These are phyloP conservation scores for Abrostola tripartita DNA, from an alignment of 2,888 invertebrate species.

Conservation along the genomic window DNA sequence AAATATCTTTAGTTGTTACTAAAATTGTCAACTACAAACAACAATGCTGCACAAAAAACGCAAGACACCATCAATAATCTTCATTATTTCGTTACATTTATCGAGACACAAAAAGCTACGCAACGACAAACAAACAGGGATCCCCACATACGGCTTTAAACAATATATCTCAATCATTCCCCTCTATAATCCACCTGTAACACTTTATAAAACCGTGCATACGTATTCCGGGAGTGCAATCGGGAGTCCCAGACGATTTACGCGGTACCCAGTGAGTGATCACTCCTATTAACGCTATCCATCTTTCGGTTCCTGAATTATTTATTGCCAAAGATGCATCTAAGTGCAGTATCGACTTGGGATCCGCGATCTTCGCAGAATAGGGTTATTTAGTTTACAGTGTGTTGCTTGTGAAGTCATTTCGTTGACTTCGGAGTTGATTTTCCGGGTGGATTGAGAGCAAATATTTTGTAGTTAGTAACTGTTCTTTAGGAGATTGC, in stretches of 20 bases:
- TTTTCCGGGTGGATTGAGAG: background rate
- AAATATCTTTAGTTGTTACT: too few species aligned
- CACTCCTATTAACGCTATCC: slow-evolving; percentile 76
- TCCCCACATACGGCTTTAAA: slow-evolving; percentile 22
- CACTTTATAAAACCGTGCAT: slow-evolving; percentile 53
- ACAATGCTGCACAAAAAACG: too few species aligned
- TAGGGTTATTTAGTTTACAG: slow-evolving; percentile 37
- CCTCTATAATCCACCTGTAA: slow-evolving; percentile 54
- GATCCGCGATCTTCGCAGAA: slow-evolving; percentile 40
- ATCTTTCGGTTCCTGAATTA: slow-evolving; percentile 75
- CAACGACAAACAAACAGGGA: slow-evolving; percentile 12
- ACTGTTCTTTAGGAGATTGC: background rate
- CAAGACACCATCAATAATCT: too few species aligned
- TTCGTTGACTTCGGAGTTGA: background rate
- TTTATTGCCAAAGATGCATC: slow-evolving; percentile 78
- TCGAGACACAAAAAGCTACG: background rate
- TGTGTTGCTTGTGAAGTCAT: slow-evolving; percentile 3
- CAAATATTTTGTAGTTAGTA: background rate
- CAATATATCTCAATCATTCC: slow-evolving; percentile 55
- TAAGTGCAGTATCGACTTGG: slow-evolving; percentile 59
- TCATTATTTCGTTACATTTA: background rate
- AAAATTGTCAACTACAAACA: too few species aligned
- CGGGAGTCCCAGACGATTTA: slow-evolving; percentile 84
- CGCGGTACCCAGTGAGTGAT: slow-evolving; percentile 76
- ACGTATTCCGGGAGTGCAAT: slow-evolving; percentile 66